phyloP scores from a whole-genome alignment of 2,888 invertebrate genomes.

The Phengaris arion region DNA sequence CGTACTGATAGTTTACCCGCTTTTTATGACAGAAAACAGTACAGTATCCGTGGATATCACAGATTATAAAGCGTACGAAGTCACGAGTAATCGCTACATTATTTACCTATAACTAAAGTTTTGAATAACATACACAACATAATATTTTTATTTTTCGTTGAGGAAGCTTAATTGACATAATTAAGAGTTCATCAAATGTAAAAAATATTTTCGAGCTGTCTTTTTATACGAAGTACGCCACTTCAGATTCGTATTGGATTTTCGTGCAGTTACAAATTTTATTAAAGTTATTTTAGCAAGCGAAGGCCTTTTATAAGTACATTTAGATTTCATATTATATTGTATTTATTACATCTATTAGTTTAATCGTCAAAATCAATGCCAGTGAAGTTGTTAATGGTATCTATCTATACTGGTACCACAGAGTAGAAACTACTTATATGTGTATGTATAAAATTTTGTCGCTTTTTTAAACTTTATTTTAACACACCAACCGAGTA shows the following conservation, averaged over 20 bases:
- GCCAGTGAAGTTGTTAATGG: no score
- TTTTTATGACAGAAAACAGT: no score
- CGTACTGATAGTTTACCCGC: no score
- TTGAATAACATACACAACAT: not conserved
- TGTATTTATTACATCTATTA: not conserved
- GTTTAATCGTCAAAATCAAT: no score
- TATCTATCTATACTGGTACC: no score
- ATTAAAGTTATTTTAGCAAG: conserved; percentile 6
- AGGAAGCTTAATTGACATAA: conserved; percentile 6
- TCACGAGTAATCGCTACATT: no score
- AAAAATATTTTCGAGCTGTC: conserved; percentile 1
- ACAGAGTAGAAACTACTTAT: no score
- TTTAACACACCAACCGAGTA: no score
- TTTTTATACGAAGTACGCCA: conserved; percentile 6
- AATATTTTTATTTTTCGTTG: conserved; percentile 13
- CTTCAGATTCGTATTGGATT: conserved; percentile 3
- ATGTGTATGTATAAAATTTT: no score
- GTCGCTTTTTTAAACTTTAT: no score
- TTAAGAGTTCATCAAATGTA: conserved; percentile 13
- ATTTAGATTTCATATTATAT: not conserved
- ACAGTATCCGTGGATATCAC: no score
- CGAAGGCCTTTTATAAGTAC: not conserved
- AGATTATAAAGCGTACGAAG: no score
- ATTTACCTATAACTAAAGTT: not conserved
- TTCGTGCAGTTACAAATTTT: not conserved